A percentile compares a stretch with the other conserved stretches of the same genome.
These are phyloP conservation scores for Channallabes apus DNA, from an alignment of 2,797 vertebrate species.

Conservation along the genomic window DNA sequence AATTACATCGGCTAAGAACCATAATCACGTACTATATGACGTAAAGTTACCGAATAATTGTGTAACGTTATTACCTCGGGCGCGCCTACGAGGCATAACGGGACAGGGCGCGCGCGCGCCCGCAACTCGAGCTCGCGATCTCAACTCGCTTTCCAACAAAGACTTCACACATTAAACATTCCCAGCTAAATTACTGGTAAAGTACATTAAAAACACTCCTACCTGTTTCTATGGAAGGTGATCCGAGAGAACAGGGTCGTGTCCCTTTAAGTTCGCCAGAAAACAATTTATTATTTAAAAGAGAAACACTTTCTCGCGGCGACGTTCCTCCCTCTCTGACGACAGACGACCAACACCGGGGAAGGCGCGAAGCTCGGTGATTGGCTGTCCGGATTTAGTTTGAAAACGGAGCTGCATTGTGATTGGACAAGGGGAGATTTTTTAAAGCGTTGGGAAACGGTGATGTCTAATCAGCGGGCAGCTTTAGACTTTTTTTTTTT, in stretches of 20 bases:
- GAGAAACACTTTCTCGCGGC: constrained; percentile 59
- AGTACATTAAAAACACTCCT: constrained; percentile 36
- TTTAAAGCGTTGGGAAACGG: constrained; percentile 59
- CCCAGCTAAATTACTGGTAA: not conserved
- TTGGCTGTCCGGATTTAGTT: constrained; percentile 66
- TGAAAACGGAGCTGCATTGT: constrained; percentile 64
- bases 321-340: constrained; percentile 68
- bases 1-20: not conserved
- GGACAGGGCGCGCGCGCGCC: not conserved
- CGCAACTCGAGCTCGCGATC: not conserved
- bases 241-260: not conserved
- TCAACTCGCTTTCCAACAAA: constrained; percentile 58
- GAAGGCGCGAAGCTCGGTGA: constrained; percentile 76
- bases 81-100: not conserved
- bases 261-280: constrained; percentile 37
- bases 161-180: constrained; percentile 3
- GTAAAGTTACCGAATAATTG: not conserved
- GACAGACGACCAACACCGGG: constrained; percentile 59
- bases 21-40: not conserved
- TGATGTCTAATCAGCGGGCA: not conserved
- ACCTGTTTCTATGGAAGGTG: constrained; percentile 58
- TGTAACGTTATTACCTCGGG: not conserved
- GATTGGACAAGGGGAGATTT: constrained; percentile 64
- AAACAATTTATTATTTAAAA: constrained; percentile 52
- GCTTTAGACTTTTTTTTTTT: not conserved